Percentiles rank a stretch among this genome's conserved stretches.
These are phyloP conservation scores for Dexiosoma caninum DNA, from an alignment of 2,888 invertebrate species.

Conservation along the genomic window DNA sequence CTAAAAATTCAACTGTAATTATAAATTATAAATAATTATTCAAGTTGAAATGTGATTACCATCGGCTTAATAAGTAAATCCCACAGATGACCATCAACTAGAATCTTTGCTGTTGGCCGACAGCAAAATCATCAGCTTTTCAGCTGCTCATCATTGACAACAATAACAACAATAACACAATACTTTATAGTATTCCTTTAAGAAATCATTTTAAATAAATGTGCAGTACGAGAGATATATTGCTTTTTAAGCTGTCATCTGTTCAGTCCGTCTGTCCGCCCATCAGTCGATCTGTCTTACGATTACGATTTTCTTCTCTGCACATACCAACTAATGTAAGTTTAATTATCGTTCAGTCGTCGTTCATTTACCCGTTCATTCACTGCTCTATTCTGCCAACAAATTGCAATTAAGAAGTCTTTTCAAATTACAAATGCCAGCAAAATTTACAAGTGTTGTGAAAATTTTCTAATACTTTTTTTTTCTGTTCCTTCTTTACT, in stretches of 20 bases:
- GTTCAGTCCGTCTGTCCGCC: not conserved
- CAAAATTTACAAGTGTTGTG: too few species aligned
- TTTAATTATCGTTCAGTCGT: constrained; percentile 19
- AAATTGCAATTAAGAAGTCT: not conserved
- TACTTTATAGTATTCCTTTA: not conserved
- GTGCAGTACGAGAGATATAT: not conserved
- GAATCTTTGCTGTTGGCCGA: not conserved
- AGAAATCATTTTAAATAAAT: constrained; percentile 3
- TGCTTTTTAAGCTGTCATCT: too few species aligned
- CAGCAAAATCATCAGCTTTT: not conserved
- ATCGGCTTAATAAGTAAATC: not conserved
- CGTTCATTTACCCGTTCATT: not conserved
- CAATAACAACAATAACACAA: too few species aligned
- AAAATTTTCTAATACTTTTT: not conserved
- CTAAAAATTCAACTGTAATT: not conserved
- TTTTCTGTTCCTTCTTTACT: too few species aligned
- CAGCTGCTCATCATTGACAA: not conserved
- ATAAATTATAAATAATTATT: not conserved
- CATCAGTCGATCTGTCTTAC: not conserved
- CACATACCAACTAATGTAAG: constrained; percentile 26
- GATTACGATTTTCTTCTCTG: constrained; percentile 35
- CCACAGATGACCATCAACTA: not conserved
- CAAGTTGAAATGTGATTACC: not conserved
- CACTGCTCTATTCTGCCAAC: not conserved
- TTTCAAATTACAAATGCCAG: not conserved